A percentile compares a stretch with the other conserved stretches of the same genome.
These are phyloP conservation scores for Drosophila neutralis DNA, from an alignment of 2,888 invertebrate species.

Conservation along the genomic window DNA sequence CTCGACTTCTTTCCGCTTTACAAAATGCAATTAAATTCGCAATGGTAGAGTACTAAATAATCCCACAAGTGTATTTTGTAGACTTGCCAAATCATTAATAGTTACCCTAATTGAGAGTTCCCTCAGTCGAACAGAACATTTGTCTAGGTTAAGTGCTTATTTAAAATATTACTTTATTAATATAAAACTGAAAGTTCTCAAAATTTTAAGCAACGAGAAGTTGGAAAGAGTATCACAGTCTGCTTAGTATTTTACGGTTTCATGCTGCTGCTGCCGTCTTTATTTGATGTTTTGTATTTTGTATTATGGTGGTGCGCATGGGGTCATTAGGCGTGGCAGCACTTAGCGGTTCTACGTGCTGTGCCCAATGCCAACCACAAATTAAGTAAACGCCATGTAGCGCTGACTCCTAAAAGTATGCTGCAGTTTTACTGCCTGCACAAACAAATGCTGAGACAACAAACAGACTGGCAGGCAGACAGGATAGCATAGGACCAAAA, in stretches of 20 bases:
- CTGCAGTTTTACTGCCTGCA: conserved; percentile 59
- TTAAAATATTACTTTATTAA: not conserved
- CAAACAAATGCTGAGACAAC: conserved; percentile 66
- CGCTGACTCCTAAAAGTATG: conserved; percentile 42
- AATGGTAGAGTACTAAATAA: not conserved
- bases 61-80: too few species aligned
- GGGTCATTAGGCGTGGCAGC: conserved; percentile 65
- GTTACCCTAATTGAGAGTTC: not conserved
- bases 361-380: conserved; percentile 64
- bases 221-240: not conserved
- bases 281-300: conserved; percentile 10
- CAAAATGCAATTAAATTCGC: not conserved
- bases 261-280: not conserved
- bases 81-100: not conserved
- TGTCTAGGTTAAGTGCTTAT: not conserved
- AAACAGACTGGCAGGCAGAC: conserved; percentile 35
- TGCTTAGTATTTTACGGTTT: not conserved
- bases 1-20: not conserved
- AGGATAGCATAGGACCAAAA: conserved; percentile 32
- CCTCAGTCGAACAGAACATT: not conserved
- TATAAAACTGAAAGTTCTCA: not conserved
- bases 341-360: conserved; percentile 65
- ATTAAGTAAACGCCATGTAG: conserved; percentile 66
- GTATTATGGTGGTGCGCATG: conserved; percentile 10
- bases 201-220: not conserved